These are phyloP conservation scores for Dreissena polymorpha DNA, from an alignment of 1,140 invertebrate species.

Conservation along the genomic window DNA sequence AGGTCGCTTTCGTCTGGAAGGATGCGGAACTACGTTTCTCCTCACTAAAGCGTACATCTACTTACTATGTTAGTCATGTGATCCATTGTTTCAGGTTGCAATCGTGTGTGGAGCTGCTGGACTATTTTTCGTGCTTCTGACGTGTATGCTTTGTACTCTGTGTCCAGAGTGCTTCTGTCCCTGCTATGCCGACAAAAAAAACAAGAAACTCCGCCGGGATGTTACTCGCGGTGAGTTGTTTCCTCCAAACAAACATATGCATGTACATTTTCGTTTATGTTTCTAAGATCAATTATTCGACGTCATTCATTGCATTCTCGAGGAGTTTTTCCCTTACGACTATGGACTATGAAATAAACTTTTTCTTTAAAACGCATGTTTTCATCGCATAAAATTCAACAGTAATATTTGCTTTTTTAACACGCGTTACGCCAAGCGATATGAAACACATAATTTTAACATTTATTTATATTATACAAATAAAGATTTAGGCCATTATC, in stretches of 20 bases:
- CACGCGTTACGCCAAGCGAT: too few relatives aligned
- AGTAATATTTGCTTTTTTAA: too few relatives aligned
- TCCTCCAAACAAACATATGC: neutral
- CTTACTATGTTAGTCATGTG: too few relatives aligned
- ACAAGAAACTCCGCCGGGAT: neutral
- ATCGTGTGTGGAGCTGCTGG: conserved; percentile 35
- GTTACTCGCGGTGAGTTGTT: neutral
- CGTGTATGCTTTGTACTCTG: conserved; percentile 47
- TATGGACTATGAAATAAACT: neutral
- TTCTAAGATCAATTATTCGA: neutral
- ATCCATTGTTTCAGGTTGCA: neutral
- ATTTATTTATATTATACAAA: too few relatives aligned
- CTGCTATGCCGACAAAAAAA: conserved; percentile 26
- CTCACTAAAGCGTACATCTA: too few relatives aligned
- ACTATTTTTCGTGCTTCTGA: conserved; percentile 37
- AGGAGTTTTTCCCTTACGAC: neutral
- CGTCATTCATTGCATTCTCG: neutral
- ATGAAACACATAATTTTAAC: too few relatives aligned
- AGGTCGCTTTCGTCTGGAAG: too few relatives aligned
- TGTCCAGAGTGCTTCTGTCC: conserved; percentile 48
- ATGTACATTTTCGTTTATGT: neutral
- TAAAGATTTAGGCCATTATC: too few relatives aligned
- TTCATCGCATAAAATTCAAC: neutral
- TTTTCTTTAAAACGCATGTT: too few relatives aligned
- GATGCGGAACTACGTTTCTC: too few relatives aligned